Evolutionary conservation across 1,140 invertebrate genomes (phyloP).

Genomic region (Prorops nasuta): DNA sequence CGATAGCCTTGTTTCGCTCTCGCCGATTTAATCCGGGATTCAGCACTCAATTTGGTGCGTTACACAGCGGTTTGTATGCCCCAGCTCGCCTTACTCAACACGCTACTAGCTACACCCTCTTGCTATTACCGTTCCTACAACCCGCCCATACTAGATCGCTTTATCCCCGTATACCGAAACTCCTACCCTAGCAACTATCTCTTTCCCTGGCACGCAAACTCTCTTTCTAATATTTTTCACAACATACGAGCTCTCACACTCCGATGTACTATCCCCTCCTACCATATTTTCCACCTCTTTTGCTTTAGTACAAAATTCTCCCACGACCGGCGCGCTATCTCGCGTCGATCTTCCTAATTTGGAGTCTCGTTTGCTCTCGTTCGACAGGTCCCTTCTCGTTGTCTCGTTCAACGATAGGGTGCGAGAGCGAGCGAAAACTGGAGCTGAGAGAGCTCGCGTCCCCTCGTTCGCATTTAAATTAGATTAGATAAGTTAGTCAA

Average conservation of each 20-base stretch:
- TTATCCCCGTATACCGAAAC: constrained; percentile 7
- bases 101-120: constrained; percentile 7
- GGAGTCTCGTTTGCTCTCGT: constrained; percentile 13
- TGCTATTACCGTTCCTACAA: neutral
- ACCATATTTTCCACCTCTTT: too few relatives aligned
- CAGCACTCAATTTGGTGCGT: constrained; percentile 57
- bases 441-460: neutral
- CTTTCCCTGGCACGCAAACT: too few relatives aligned
- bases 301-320: too few relatives aligned
- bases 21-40: constrained; percentile 52
- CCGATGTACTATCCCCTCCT: too few relatives aligned
- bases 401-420: too few relatives aligned
- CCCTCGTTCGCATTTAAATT: constrained; percentile 36
- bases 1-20: constrained; percentile 27
- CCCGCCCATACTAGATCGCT: neutral
- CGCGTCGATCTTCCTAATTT: too few relatives aligned
- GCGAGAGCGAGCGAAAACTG: too few relatives aligned
- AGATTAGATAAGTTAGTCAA: constrained; percentile 56
- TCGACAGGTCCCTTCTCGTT: constrained; percentile 7
- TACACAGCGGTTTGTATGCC: constrained; percentile 50
- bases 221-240: too few relatives aligned
- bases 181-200: constrained; percentile 14
- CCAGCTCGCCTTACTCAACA: constrained; percentile 30
- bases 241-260: too few relatives aligned
- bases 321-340: too few relatives aligned